Base-by-base conservation (phyloP, 2,797 vertebrate genomes). In the Parauchenoglanis punctatus region DNA sequence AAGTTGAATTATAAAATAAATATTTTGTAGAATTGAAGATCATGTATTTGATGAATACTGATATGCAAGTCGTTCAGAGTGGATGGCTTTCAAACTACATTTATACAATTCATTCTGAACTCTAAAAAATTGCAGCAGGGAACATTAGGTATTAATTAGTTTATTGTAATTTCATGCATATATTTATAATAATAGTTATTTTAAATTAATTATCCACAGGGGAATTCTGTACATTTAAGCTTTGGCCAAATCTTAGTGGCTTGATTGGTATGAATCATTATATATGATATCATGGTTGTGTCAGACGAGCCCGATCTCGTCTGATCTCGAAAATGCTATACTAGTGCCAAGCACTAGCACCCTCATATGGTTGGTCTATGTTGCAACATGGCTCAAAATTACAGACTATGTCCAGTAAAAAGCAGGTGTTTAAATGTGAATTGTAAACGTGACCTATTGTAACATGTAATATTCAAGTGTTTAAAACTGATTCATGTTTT, bases 321-420 rank as follows among this genome's bases (percentile, higher is more conserved):
- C 40, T 40, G 40, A 40, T 40, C 40, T 40, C 40, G 40, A 35
- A 63, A 81, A 63, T 63, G 3, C 3, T 5, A 25, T 46, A 17
- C 35, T 7, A 17, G 40, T 63, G 40, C 23, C 40, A 81, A 63
- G 63, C 65, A 78, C 40, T 49, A 78, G 61, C 52, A 31, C 49
- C 81, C 86, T 59, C 86, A 59, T 25, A 44, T 87, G 81, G 86
- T 56, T 40, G 20, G 35, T 56, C 5, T 44, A 7, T 23, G 63
- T 11, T 78, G 78, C 6, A 46, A 25, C 35, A 68, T 58, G 17
- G 40, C 23, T 2, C 31, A 25, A 59, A 13, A 3, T 25, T 12
- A 59, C 31, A 40, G 18, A 25, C 35, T 44, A 25, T 44, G 18
- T 23, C 18, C 28, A 18, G 28, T 12, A 25, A 40, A 31, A 35